Percentiles rank a stretch among this genome's conserved stretches.
phyloP scores from a whole-genome alignment of 2,797 vertebrate species.

The Pitangus sulphuratus region DNA sequence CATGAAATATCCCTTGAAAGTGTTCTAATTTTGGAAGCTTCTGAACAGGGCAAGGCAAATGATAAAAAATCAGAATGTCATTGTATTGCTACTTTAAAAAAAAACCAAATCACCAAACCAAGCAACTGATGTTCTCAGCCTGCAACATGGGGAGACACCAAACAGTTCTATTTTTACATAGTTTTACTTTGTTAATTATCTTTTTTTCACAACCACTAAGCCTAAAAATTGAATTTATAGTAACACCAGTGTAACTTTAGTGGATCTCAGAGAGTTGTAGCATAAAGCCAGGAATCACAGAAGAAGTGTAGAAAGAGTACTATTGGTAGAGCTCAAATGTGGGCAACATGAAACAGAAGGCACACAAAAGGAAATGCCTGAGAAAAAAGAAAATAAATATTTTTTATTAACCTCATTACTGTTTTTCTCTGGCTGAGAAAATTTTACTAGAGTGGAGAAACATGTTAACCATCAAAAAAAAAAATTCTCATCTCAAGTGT shows the following conservation, averaged over 20 bases:
- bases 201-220: background rate
- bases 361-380: background rate
- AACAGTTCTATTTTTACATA: background rate
- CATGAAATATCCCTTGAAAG: background rate
- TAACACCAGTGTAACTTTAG: background rate
- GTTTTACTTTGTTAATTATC: background rate
- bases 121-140: background rate
- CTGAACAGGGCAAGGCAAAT: background rate
- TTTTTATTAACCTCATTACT: background rate
- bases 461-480: background rate
- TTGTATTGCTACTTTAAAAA: background rate
- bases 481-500: background rate
- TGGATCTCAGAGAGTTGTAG: background rate
- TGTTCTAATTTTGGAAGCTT: background rate
- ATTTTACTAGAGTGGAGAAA: background rate
- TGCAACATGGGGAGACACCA: background rate
- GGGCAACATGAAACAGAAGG: background rate
- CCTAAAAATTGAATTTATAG: background rate
- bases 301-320: background rate
- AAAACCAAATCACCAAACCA: background rate
- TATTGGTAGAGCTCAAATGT: background rate
- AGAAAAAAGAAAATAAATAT: background rate
- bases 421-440: background rate
- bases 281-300: background rate
- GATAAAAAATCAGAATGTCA: background rate